Conservation (phyloP, 2,888 invertebrate species). For the Spisula subtruncata region DNA sequence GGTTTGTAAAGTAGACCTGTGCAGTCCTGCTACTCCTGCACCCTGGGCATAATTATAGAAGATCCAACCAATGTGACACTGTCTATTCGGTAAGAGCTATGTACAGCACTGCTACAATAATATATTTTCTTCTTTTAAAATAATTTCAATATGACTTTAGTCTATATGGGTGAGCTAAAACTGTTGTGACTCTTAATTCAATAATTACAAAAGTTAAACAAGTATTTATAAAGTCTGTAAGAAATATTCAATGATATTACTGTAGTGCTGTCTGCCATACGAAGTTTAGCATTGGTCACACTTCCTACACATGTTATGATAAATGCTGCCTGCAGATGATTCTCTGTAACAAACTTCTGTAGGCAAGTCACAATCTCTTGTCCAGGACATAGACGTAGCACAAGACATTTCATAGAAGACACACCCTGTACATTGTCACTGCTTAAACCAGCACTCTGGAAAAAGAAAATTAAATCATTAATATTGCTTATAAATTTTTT, state of each 20-base stretch:
- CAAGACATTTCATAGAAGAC: constrained; percentile 74
- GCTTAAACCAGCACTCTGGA: not conserved
- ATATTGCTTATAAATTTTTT: too few species aligned
- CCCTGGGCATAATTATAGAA: too few species aligned
- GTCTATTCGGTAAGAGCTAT: too few species aligned
- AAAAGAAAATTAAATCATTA: not conserved
- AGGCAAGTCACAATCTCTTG: constrained; percentile 82
- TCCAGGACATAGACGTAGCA: constrained; percentile 83
- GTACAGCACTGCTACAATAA: too few species aligned
- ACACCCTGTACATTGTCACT: not conserved
- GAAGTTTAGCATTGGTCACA: constrained; percentile 85
- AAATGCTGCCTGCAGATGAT: constrained; percentile 85
- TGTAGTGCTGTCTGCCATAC: constrained; percentile 84
- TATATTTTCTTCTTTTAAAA: too few species aligned
- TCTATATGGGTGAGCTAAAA: too few species aligned
- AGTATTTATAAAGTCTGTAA: not conserved
- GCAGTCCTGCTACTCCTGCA: too few species aligned
- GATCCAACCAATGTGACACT: too few species aligned
- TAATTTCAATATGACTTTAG: too few species aligned
- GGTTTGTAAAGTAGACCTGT: too few species aligned
- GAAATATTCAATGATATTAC: constrained; percentile 49
- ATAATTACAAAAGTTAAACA: too few species aligned
- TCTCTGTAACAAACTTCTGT: constrained; percentile 75
- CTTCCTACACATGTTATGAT: constrained; percentile 88
- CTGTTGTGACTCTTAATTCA: too few species aligned